Base-by-base conservation (phyloP, 2,113 vertebrate species). In the Cricetomys ansorgei region DNA sequence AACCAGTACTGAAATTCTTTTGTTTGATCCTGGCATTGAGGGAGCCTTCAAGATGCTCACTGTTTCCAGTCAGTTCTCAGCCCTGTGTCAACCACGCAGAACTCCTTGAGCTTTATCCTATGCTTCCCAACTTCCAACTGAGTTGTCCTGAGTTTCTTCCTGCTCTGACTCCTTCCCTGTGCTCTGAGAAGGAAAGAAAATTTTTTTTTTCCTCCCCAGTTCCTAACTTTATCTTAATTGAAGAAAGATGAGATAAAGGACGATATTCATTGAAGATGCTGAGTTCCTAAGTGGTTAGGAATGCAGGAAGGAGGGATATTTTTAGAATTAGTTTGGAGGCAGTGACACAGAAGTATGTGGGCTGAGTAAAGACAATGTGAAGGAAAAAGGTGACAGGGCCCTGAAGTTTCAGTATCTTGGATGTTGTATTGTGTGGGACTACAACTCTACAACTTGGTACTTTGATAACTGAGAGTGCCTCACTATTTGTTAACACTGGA, bases 401-500 rank as follows among this genome's bases (percentile, higher is more conserved):
- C 40, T 45, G 4, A 50, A 55, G 53, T 23, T 29, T 57, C 4
- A 70, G 37, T 17, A 23, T 81, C 45, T 73, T 17, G 6, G 88
- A 83, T 12, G 59, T 62, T 62, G n/a, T 29, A 80, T 12, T 25
- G 10, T 53, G 70, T 17, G 3, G 45, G 4, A 50, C 0, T 2
- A 34, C 1, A 84, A 7, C 37, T 29, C 85, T 29, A 70, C 5
- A 19, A 53, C 37, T 50, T 73, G 76, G 2, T 86, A 92, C 81
- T 86, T 77, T 37, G 5, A 59, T 91, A 64, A 29, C 67, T 43
- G 21, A 91, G 94, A 88, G 17, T 45, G 9, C 1, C 3, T 73
- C 34, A 27, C 72, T 88, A 55, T 91, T 67, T 45, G 7, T 84
- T n/a, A 91, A 87, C 72, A 80, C 31, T 79, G n/a, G 43, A 79